Evolutionary conservation across 2,113 vertebrate species (phyloP), one percentile per base, ranked within the genome.

Genomic region (Cranoglanis bouderius): DNA sequence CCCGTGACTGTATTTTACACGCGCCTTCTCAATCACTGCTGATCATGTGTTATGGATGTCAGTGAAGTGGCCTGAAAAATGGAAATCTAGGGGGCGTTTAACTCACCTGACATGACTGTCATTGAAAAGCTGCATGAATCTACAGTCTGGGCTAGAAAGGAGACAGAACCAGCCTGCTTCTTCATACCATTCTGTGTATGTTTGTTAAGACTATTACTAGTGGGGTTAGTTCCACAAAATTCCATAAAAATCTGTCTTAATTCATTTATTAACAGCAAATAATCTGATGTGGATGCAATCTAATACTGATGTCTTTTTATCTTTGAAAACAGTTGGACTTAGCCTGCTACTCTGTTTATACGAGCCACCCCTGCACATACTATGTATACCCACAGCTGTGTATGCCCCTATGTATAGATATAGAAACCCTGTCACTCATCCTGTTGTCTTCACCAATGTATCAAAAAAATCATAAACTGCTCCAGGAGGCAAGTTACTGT

Each of bases 361-460:
- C n/a, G n/a, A 49, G 29, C 55, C 16, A 26, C 35, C 24, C 21
- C 24, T 29, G 10, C 70, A 43, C 26, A 53, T 61, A 51, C 57
- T 10, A 63, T 57, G 53, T 29, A 12, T 18, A 14, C 26, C 32
- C 35, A 38, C 65, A 19, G 12, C n/a, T 59, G 0, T 14, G 4
- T 16, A 78, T 55, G 43, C 6, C 43, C 38, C 26, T 2, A n/a
- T 46, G 55, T 38, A 67, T 53, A 80, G 65, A 19, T 43, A 32
- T 70, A 38, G 49, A 81, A 53, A 65, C 3, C 32, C 13, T 82
- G 61, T 6, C 67, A 89, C n/a, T 86, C 35, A 59, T 88, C n/a
- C 75, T 82, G 70, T 88, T 63, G 74, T 85, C 61, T 53, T 74
- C 21, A 21, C 9, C 10, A 53, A 86, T 84, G 38, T 87, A 83